Evolutionary conservation across 2,797 vertebrate genomes (phyloP).

Genomic region (Onychomys leucogaster): DNA sequence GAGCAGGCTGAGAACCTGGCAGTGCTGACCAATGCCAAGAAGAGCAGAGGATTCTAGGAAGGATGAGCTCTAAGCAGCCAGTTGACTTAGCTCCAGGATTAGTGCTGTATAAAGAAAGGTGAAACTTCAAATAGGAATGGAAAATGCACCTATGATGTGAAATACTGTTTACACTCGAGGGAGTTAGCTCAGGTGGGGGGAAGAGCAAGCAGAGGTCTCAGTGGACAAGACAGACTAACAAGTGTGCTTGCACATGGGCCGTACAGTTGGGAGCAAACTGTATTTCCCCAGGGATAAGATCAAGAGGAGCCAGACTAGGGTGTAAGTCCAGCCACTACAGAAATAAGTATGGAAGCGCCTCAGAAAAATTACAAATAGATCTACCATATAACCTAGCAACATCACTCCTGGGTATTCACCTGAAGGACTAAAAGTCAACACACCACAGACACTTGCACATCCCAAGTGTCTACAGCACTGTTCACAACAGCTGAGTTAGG

Average conservation of each 20-base stretch:
- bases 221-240: not conserved
- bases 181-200: not conserved
- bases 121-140: not conserved
- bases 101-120: not conserved
- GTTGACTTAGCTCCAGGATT: not conserved
- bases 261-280: not conserved
- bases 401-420: not conserved
- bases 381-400: no score
- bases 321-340: not conserved
- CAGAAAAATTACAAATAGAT: not conserved
- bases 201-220: not conserved
- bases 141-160: not conserved
- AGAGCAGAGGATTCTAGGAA: not conserved
- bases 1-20: not conserved
- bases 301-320: not conserved
- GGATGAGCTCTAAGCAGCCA: rapidly evolving
- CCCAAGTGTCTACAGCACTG: not conserved
- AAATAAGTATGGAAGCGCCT: not conserved
- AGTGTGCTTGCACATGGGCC: rapidly evolving
- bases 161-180: not conserved
- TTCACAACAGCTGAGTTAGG: not conserved
- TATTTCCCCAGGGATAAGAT: not conserved
- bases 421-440: not conserved
- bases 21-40: not conserved
- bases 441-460: not conserved